A percentile compares a stretch with the other conserved stretches of the same genome.
These are phyloP conservation scores for Perizoma flavofasciatum DNA, from an alignment of 2,888 invertebrate species.

Conservation along the genomic window DNA sequence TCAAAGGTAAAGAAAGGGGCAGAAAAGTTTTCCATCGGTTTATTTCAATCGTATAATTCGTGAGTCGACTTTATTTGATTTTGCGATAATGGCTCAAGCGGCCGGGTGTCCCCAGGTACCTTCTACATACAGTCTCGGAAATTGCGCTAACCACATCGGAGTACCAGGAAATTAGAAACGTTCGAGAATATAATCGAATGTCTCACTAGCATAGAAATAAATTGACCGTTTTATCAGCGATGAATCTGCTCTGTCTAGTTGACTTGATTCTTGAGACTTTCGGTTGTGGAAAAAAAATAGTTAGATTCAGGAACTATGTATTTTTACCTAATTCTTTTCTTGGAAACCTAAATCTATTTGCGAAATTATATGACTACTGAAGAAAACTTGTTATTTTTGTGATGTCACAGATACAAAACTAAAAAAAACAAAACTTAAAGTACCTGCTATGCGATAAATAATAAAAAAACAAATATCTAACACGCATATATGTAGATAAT, in stretches of 20 bases:
- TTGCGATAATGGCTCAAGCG: slow-evolving; percentile 68
- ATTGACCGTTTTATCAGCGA: slow-evolving; percentile 59
- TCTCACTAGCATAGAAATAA: slow-evolving; percentile 69
- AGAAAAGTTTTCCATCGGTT: slow-evolving; percentile 18
- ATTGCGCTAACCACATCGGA: slow-evolving; percentile 82
- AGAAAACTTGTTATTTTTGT: too few relatives aligned
- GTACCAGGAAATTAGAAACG: slow-evolving; percentile 83
- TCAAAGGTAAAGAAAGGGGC: slow-evolving; percentile 11
- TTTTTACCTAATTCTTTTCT: not conserved
- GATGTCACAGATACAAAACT: too few relatives aligned
- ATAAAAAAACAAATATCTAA: too few relatives aligned
- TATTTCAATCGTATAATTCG: slow-evolving; percentile 67
- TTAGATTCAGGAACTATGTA: too few relatives aligned
- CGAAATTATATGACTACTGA: too few relatives aligned
- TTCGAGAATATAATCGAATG: slow-evolving; percentile 81
- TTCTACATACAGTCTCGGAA: slow-evolving; percentile 73
- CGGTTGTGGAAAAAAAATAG: slow-evolving; percentile 5
- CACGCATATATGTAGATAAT: too few relatives aligned
- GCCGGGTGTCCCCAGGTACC: slow-evolving; percentile 69
- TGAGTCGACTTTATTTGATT: slow-evolving; percentile 74
- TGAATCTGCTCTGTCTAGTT: slow-evolving; percentile 47
- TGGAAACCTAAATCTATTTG: not conserved
- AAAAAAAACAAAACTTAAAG: too few relatives aligned
- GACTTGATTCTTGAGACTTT: slow-evolving; percentile 42
- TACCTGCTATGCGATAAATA: too few relatives aligned